Base-by-base conservation (phyloP, 1,140 invertebrate genomes). In the Orius laevigatus region DNA sequence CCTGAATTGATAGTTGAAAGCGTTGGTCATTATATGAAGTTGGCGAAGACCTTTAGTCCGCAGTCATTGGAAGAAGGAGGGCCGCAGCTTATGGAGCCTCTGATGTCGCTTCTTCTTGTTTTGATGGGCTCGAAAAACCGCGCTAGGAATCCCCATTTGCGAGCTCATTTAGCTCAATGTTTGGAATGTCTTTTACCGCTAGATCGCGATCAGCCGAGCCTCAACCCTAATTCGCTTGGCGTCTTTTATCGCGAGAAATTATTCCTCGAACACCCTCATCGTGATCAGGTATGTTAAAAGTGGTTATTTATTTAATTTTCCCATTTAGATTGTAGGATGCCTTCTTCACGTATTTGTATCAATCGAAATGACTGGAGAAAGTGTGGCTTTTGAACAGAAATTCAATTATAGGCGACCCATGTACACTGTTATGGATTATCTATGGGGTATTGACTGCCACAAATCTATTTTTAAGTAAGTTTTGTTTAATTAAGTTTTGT, bases 361-460 rank as follows among this genome's bases (percentile, higher is more conserved):
- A 50, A 96, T 97, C 50, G 92, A 97, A 70, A 91, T 94, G 84
- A 95, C 91, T 2, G 91, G 91, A 0, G 84, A 95, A 62, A 87
- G 79, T 63, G 91, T 96, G 5, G 78, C 86, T 59, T 97, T 97
- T 68, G 91, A 96, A 63, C 88, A 96, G 64, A 96, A 96, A 66
- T 96, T 97, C 61, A 92, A 94, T 63, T 97, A 96, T 62, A 71
- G 92, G 34, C 70, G 87, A 48, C 91, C 91, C 5, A 95, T 96
- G 90, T 95, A 96, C 61, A 72, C 78, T 41, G 79, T 93, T 1
- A 84, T 96, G 75, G 79, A 91, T 58, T 92, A 89, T 66, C 69
- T 96, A 10, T 96, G 91, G 90, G 77, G 77, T 34, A 74, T 84
- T 48, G 64, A 75, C 12, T 77, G 84, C 56, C 82, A 91, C 58